A percentile compares a stretch with the other conserved stretches of the same genome.
phyloP scores from a whole-genome alignment of 2,113 vertebrate species.

The Menidia beryllina region DNA sequence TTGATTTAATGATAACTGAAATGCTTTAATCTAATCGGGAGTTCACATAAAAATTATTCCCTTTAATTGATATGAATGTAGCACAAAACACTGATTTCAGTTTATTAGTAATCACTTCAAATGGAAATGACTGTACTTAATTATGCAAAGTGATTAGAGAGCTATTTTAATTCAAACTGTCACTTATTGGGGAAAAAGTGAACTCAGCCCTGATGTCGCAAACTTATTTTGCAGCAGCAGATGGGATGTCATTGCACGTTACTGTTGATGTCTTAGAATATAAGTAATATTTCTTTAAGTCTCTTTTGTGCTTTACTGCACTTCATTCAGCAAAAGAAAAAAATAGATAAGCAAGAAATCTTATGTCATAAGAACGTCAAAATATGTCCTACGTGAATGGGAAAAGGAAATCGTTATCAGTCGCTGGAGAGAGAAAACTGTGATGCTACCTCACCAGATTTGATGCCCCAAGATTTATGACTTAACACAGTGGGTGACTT shows the following conservation, averaged over 20 bases:
- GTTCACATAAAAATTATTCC: neutral
- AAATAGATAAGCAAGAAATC: neutral
- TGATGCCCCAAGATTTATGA: too few relatives aligned
- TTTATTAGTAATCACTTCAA: constrained; percentile 15
- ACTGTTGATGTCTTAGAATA: too few relatives aligned
- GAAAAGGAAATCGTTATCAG: too few relatives aligned
- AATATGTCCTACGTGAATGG: too few relatives aligned
- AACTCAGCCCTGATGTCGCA: neutral
- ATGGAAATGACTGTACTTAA: constrained; percentile 18
- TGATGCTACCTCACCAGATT: too few relatives aligned
- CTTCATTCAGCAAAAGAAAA: neutral
- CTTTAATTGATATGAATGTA: neutral
- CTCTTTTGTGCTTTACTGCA: neutral
- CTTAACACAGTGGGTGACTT: too few relatives aligned
- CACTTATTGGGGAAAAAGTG: constrained; percentile 3
- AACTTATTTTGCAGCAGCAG: neutral
- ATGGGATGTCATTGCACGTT: neutral
- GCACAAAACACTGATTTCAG: neutral
- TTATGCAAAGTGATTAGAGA: constrained; percentile 13
- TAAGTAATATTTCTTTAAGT: neutral
- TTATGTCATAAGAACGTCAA: neutral
- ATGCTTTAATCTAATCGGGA: constrained; percentile 1
- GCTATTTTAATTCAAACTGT: neutral
- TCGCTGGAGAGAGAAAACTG: too few relatives aligned
- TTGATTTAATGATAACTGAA: neutral